Evolutionary conservation across 2,888 invertebrate species (phyloP).

Genomic region (Lymantria monacha): DNA sequence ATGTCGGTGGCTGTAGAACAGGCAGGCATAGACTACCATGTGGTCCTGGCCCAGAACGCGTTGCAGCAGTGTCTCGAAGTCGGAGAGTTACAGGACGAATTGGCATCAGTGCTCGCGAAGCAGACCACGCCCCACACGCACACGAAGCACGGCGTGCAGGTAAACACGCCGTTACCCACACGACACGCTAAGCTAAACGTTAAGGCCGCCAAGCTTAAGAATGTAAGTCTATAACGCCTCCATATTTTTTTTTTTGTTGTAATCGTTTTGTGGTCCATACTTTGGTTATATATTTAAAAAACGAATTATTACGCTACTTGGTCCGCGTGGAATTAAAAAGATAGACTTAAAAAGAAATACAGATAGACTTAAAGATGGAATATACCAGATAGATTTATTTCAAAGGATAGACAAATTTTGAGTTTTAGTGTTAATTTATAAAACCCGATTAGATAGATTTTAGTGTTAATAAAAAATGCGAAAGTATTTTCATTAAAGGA

Average conservation of each 20-base stretch:
- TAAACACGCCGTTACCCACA: conserved; percentile 34
- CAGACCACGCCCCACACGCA: conserved; percentile 95
- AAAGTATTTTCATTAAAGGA: too few species aligned
- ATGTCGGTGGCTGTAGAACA: conserved; percentile 98
- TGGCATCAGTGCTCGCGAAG: conserved; percentile 94
- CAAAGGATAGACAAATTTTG: too few species aligned
- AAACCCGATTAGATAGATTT: too few species aligned
- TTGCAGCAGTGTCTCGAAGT: conserved; percentile 94
- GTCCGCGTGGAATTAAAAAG: too few species aligned
- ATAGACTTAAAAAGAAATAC: too few species aligned
- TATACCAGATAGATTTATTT: too few species aligned
- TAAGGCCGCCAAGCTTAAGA: conserved; percentile 72
- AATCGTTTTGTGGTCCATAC: conserved; percentile 3
- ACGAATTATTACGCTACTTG: too few species aligned
- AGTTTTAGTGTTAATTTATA: too few species aligned
- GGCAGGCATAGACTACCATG: conserved; percentile 98
- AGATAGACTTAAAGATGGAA: too few species aligned
- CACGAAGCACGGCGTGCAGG: conserved; percentile 92
- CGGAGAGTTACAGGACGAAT: conserved; percentile 93
- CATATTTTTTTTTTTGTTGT: conserved; percentile 3
- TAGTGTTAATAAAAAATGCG: too few species aligned
- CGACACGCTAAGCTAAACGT: conserved; percentile 41
- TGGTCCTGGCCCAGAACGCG: conserved; percentile 97
- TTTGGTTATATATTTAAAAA: conserved; percentile 20
- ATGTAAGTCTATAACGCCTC: conserved; percentile 55